phyloP scores from a whole-genome alignment of 2,797 vertebrate genomes.

The Ptychadena robeensis region DNA sequence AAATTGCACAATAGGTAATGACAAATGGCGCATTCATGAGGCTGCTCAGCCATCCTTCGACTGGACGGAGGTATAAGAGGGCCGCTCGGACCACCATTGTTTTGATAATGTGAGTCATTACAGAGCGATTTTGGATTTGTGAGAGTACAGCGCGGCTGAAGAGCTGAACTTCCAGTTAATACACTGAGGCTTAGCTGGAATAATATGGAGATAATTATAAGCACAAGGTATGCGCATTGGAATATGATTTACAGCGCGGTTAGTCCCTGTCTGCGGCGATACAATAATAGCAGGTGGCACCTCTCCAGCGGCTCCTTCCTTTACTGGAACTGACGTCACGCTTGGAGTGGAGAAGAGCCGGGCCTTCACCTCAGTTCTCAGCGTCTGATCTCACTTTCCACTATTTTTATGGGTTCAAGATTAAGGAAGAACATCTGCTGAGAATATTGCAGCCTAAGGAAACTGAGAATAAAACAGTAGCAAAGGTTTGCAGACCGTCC shows the following conservation, averaged over 20 bases:
- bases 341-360: background rate
- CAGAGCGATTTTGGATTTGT: background rate
- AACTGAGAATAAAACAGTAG: background rate
- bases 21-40: background rate
- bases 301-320: conserved; percentile 14
- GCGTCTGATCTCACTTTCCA: conserved; percentile 26
- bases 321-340: conserved; percentile 20
- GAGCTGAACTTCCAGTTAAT: conserved; percentile 14
- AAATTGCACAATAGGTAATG: background rate
- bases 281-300: background rate
- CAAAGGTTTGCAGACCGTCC: background rate
- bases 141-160: conserved; percentile 1
- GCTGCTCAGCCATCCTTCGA: background rate
- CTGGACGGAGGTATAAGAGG: background rate
- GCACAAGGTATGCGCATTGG: background rate
- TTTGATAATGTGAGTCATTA: conserved; percentile 14
- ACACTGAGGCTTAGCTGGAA: conserved; percentile 2
- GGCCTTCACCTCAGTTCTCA: background rate
- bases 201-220: background rate
- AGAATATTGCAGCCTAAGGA: background rate
- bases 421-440: conserved; percentile 17
- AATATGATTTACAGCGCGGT: conserved; percentile 9
- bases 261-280: background rate
- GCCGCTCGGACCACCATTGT: background rate
- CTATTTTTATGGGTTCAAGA: conserved; percentile 2